These are phyloP conservation scores for Helobdella robusta DNA, from an alignment of 2,888 invertebrate genomes.

Conservation along the genomic window DNA sequence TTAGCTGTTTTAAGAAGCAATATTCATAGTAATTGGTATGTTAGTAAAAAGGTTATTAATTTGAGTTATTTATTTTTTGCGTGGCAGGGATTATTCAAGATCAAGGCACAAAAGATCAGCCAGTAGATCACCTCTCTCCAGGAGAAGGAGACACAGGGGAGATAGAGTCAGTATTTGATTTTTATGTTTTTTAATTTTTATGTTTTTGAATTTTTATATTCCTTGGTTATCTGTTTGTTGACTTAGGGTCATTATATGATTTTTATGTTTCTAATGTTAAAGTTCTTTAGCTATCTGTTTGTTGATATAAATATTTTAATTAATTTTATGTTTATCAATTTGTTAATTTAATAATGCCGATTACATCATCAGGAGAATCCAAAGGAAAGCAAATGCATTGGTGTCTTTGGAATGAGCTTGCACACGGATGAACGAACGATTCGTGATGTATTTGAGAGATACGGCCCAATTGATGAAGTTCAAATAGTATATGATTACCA, in stretches of 20 bases:
- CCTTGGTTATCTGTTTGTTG: too few species aligned
- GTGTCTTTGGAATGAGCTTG: constrained; percentile 85
- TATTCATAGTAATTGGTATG: too few species aligned
- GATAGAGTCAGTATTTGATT: constrained; percentile 61
- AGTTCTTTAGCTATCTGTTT: neutral
- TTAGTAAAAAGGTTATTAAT: neutral
- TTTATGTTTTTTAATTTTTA: too few species aligned
- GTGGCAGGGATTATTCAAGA: constrained; percentile 14
- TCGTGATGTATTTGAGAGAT: constrained; percentile 81
- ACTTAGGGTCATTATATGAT: neutral
- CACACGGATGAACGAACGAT: constrained; percentile 85
- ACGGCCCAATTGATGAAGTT: constrained; percentile 79
- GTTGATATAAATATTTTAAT: neutral
- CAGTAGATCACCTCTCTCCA: constrained; percentile 65
- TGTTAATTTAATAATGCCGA: neutral
- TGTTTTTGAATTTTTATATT: too few species aligned
- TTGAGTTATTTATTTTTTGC: neutral
- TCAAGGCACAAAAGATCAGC: constrained; percentile 55
- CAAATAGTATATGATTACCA: constrained; percentile 79
- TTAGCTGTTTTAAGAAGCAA: too few species aligned
- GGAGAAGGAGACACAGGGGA: constrained; percentile 62
- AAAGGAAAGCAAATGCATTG: constrained; percentile 75
- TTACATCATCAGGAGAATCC: constrained; percentile 63
- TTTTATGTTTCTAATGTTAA: neutral
- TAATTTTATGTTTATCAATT: constrained; percentile 5